Conservation (phyloP, 2,797 vertebrate genomes). For the Lutjanus argentimaculatus region DNA sequence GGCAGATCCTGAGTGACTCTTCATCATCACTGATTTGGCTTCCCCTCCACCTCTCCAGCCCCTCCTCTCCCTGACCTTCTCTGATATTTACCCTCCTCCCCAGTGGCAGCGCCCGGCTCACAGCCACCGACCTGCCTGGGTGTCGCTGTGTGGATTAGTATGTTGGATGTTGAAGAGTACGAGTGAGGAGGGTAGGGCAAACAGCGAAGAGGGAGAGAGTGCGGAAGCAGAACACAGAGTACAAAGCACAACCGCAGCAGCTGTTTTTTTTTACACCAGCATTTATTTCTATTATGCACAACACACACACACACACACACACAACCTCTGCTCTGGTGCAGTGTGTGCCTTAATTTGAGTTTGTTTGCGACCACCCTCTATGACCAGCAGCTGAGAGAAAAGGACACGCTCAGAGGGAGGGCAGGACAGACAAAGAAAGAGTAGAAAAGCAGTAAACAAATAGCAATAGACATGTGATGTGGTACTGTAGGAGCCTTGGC, state of each 20-base stretch:
- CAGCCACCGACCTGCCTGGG: slow-evolving; percentile 71
- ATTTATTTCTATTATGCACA: slow-evolving; percentile 57
- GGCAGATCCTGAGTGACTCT: slow-evolving; percentile 50
- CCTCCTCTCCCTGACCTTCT: slow-evolving; percentile 85
- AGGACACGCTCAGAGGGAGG: slow-evolving; percentile 68
- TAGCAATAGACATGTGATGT: slow-evolving; percentile 60
- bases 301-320: slow-evolving; percentile 30
- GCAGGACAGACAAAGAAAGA: slow-evolving; percentile 62
- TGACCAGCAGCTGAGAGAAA: slow-evolving; percentile 67
- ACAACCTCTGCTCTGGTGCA: slow-evolving; percentile 44
- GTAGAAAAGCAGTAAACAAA: slow-evolving; percentile 70
- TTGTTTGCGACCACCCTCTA: slow-evolving; percentile 68
- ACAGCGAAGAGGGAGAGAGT: slow-evolving; percentile 41
- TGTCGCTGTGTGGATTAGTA: slow-evolving; percentile 71
- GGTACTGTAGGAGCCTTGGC: slow-evolving; percentile 36
- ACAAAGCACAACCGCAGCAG: slow-evolving; percentile 58
- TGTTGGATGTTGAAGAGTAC: slow-evolving; percentile 61
- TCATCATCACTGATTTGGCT: slow-evolving; percentile 71
- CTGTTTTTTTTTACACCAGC: slow-evolving; percentile 59
- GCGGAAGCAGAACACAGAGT: slow-evolving; percentile 35
- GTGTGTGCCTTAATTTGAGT: slow-evolving; percentile 65
- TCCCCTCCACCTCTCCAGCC: slow-evolving; percentile 62
- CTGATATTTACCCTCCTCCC: slow-evolving; percentile 89
- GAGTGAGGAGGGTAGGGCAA: slow-evolving; percentile 52
- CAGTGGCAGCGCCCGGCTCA: slow-evolving; percentile 73